Percentiles rank a stretch among this genome's conserved stretches.
These are phyloP conservation scores for Leucopsar rothschildi DNA, from an alignment of 2,113 vertebrate species.

Conservation along the genomic window DNA sequence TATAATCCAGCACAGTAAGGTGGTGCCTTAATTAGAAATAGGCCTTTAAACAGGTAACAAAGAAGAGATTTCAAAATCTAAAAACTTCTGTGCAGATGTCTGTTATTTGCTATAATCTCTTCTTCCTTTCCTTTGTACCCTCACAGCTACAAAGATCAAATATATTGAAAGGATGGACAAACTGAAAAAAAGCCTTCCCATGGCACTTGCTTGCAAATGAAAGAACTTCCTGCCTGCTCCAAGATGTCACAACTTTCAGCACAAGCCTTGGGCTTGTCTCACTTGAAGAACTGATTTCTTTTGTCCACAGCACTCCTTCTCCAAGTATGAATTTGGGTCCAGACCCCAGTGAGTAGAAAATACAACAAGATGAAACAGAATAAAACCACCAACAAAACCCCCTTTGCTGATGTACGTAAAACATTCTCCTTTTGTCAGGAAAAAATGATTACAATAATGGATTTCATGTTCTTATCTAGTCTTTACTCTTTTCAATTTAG, in stretches of 20 bases:
- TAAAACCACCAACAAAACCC: neutral
- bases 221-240: neutral
- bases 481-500: slow-evolving; percentile 41
- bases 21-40: neutral
- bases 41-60: neutral
- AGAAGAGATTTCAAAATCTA: neutral
- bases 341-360: neutral
- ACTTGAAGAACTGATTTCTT: neutral
- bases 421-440: neutral
- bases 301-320: neutral
- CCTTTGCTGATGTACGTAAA: neutral
- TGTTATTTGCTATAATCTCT: neutral
- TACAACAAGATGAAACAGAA: neutral
- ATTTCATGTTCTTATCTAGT: slow-evolving; percentile 49
- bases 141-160: neutral
- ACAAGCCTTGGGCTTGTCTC: neutral
- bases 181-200: neutral
- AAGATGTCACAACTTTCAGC: neutral
- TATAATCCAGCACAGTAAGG: neutral
- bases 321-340: neutral
- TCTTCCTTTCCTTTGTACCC: neutral
- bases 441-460: slow-evolving; percentile 30
- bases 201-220: neutral
- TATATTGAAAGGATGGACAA: neutral
- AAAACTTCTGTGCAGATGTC: neutral